Base-by-base conservation (phyloP, 2,797 vertebrate species). In the Ataeniobius toweri region DNA sequence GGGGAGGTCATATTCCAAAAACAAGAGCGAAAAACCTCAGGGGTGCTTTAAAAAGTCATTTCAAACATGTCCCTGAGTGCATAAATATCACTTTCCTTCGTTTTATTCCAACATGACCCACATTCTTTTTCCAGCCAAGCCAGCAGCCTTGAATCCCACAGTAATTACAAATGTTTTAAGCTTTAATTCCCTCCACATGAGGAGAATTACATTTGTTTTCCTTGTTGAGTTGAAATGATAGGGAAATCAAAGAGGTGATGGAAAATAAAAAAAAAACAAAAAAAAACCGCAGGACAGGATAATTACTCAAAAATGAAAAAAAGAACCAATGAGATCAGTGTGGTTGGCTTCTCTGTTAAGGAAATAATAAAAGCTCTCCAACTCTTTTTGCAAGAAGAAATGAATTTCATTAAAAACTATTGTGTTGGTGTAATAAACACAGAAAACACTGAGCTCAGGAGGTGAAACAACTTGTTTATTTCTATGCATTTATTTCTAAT, bases 151-250 rank as follows among this genome's bases (percentile, higher is more conserved):
- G 36, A 71, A 80, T 68, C 83, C 80, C 81, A 88, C 74, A 39
- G 87, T 93, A 92, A 93, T 93, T 91, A 87, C 88, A 77, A 79
- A 89, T 77, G 85, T 90, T 91, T 89, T 75, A 87, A 88, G 81
- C 85, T 83, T 89, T 91, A 76, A 90, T 91, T 92, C 83, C 73
- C 75, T 89, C 81, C 78, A 88, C 84, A 87, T 90, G 81, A 81
- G 75, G 59, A 75, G 87, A 93, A 92, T 88, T 82, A 83, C 76
- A 87, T 90, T 92, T 93, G 86, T 91, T 91, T 91, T 88, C 73
- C 79, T 84, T 65, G 61, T 71, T 75, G 83, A 90, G 76, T 91
- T 75, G 59, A 89, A 86, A 90, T 92, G 89, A 93, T 84, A 90
- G 80, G 75, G 65, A 70, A 86, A 87, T 86, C 74, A 89, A 91